Base-by-base conservation (phyloP, 2,797 vertebrate species). In the Melanotaenia parkinsoni region DNA sequence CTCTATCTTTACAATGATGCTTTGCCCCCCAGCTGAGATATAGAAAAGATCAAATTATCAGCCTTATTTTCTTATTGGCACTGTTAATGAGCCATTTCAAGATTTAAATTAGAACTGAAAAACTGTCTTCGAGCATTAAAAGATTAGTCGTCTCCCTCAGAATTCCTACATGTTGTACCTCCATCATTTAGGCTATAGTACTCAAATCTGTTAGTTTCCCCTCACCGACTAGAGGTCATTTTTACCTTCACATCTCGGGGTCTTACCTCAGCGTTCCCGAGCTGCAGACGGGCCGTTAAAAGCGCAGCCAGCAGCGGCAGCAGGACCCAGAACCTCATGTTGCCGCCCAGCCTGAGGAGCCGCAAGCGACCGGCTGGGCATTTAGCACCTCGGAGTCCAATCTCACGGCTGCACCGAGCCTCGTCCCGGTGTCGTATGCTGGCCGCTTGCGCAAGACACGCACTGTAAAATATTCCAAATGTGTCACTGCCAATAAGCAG, bases 221-320 rank as follows among this genome's bases (percentile, higher is more conserved):
- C 16, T 32, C 68, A 18, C n/a, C 38, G 43, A 58, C 30, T 58
- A 40, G 74, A 83, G 78, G 82, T 82, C 70, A 73, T 37, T 9
- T 45, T 32, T 26, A 18, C 56, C 35, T 20, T 53, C 51, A 26
- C 0, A 32, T 79, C 43, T 32, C 7, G 33, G 13, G 54, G 35
- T 75, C 92, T 94, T 89, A 95, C 94, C 93, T 95, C 91, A 84
- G 93, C 87, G 83, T 85, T 67, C 76, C 86, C 79, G 47, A 84
- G 83, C 77, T 83, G 86, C 87, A 90, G 82, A 77, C 81, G 79
- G 71, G 84, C 87, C 69, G 86, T 86, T 5, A 90, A 80, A 74
- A 94, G 88, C 87, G 88, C 86, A 54, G 82, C 77, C 83, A 93
- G 88, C 84, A 93, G 86, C 89, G 90, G 88, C 82, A 91, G 87